Conservation (phyloP, 1,140 invertebrate species). For the Hycleus cichorii region DNA sequence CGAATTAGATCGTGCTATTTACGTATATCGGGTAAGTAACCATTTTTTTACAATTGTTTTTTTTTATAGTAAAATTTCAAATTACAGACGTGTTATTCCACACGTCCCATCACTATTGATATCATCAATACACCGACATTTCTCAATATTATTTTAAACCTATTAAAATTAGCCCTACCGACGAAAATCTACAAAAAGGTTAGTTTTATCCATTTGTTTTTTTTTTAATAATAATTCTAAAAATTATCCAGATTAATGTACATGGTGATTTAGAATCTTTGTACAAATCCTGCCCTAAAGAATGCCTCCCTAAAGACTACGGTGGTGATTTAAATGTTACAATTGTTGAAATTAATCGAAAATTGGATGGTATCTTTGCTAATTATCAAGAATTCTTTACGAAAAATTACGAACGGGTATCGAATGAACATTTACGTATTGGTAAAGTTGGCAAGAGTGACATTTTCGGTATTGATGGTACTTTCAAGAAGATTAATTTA, state of each 20-base stretch:
- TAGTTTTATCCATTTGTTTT: not conserved
- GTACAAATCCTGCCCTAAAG: not conserved
- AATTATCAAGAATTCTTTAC: no score
- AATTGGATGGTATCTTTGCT: not conserved
- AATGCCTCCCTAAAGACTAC: not conserved
- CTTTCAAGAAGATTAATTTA: not conserved
- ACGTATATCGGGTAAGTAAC: slow-evolving; percentile 2
- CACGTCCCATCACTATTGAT: slow-evolving; percentile 2
- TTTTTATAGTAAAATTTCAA: no score
- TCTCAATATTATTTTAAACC: slow-evolving; percentile 6
- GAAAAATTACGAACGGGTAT: not conserved
- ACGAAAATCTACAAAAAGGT: slow-evolving; percentile 7
- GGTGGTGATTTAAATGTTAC: slow-evolving; percentile 1
- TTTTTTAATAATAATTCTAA: no score
- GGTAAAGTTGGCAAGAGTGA: not conserved
- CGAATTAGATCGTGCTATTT: not conserved
- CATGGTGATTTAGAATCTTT: slow-evolving; percentile 5
- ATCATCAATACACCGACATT: slow-evolving; percentile 7
- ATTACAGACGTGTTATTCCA: not conserved
- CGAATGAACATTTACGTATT: not conserved
- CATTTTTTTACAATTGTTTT: not conserved
- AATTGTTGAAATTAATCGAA: not conserved
- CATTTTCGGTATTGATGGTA: slow-evolving; percentile 2
- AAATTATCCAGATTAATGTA: slow-evolving; percentile 2
- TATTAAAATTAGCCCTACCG: slow-evolving; percentile 6